Evolutionary conservation across 2,797 vertebrate genomes (phyloP).

Genomic region (Sebastes alutus): DNA sequence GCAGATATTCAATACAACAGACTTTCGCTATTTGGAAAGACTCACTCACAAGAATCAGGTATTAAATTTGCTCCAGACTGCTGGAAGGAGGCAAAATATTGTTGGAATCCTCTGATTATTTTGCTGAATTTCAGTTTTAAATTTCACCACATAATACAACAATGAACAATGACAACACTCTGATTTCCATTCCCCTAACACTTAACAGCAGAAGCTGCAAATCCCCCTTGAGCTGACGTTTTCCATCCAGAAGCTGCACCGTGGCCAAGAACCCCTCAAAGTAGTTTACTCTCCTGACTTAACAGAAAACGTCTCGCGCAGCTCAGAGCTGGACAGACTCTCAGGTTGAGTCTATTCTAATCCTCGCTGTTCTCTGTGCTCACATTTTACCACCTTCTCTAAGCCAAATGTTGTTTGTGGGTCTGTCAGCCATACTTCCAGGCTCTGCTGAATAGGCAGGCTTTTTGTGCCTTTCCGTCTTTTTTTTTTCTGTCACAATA

Average conservation of each 20-base stretch:
- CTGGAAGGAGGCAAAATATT: not conserved
- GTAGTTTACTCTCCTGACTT: slow-evolving; percentile 26
- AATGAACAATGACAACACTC: slow-evolving; percentile 3
- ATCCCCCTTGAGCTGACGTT: slow-evolving; percentile 27
- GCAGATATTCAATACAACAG: not conserved
- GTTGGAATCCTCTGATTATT: not conserved
- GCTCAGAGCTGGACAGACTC: slow-evolving; percentile 9
- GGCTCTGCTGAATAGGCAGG: slow-evolving; percentile 32
- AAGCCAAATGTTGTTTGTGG: slow-evolving; percentile 39
- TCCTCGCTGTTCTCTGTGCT: slow-evolving; percentile 3
- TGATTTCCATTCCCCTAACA: slow-evolving; percentile 12
- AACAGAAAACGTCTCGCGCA: slow-evolving; percentile 29
- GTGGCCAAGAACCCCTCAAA: slow-evolving; percentile 31
- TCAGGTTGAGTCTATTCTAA: slow-evolving; percentile 37
- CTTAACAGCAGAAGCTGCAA: slow-evolving; percentile 20
- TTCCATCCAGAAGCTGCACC: slow-evolving; percentile 24
- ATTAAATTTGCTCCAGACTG: not conserved
- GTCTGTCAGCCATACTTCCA: slow-evolving; percentile 44
- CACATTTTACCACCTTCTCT: slow-evolving; percentile 18
- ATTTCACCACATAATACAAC: not conserved
- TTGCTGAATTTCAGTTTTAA: slow-evolving; percentile 9
- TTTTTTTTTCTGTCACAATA: slow-evolving; percentile 6
- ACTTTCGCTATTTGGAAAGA: not conserved
- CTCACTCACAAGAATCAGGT: not conserved
- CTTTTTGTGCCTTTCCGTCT: slow-evolving; percentile 17